Evolutionary conservation across 2,113 vertebrate genomes (phyloP), one percentile per base, ranked within the genome.

Genomic region (Pachyramphus minor): DNA sequence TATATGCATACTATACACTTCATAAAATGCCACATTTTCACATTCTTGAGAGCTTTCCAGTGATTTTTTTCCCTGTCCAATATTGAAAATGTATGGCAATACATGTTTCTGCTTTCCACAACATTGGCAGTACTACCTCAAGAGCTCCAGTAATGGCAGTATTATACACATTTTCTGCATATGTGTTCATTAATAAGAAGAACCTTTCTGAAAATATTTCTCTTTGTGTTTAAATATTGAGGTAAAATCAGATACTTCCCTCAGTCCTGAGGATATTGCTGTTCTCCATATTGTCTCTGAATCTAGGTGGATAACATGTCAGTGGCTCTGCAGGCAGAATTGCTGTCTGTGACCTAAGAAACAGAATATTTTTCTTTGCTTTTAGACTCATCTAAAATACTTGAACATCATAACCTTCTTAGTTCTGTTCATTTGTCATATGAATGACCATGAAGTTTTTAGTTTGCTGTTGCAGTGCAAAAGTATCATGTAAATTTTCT

Each of bases 401-500:
- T 20, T 30, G 3, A 84, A 67, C 7, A 52, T 49, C 42, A 47
- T 30, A 87, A 67, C 9, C 8, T 85, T 80, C 59, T 69, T 45
- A 60, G 13, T 80, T 66, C 76, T 30, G 2, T 39, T 22, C 25
- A 39, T 71, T 69, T 37, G 21, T 33, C 47, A 27, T 56, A 63
- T 53, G 53, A 87, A 90, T 62, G 64, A 66, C 45, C 56, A 92
- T 84, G 56, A 81, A 78, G 18, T n/a, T 73, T 76, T 64, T 84
- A 76, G 20, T 14, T 71, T 45, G 50, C 39, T 74, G 25, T 60
- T 76, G 39, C 66, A 95, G 77, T 41, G 47, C 77, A 85, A 31
- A 92, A 94, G 49, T 77, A 87, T 74, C 19, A 72, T 77, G 80
- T 79, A 95, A 71, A 89, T 86, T 86, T 93, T 95, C 74, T 78